Percentiles rank a stretch among this genome's conserved stretches.
phyloP scores from a whole-genome alignment of 2,888 invertebrate species.

The Pristionchus maxplancki region DNA sequence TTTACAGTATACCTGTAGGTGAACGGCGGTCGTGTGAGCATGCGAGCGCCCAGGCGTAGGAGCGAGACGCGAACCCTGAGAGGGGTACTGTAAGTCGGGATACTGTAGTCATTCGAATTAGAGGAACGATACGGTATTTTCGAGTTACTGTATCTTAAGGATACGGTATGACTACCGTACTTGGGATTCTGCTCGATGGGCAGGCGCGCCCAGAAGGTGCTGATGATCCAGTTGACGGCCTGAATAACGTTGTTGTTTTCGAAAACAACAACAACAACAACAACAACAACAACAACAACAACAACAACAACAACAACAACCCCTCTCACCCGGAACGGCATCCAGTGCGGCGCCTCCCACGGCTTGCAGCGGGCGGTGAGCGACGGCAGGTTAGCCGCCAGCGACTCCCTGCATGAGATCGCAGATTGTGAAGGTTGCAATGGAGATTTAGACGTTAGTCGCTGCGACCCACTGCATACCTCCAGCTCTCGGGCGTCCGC shows the following conservation, averaged over 20 bases:
- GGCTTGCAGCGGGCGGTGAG: background rate
- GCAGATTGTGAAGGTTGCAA: background rate
- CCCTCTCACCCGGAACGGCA: background rate
- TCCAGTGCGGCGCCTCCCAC: background rate
- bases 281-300: background rate
- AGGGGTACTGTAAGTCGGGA: background rate
- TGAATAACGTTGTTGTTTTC: background rate
- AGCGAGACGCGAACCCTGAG: background rate
- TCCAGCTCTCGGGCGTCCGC: background rate
- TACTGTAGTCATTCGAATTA: background rate
- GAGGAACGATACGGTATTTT: too few species aligned
- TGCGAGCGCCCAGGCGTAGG: background rate
- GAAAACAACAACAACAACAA: background rate
- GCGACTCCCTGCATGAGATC: background rate
- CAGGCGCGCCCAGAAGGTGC: background rate
- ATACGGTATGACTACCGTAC: background rate
- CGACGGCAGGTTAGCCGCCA: background rate
- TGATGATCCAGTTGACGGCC: background rate
- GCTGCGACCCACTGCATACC: background rate
- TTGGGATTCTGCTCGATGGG: background rate
- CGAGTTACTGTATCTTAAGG: background rate
- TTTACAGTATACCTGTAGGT: background rate
- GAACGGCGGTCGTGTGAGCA: background rate
- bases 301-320: background rate
- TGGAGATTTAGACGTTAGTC: background rate